Conservation (phyloP, 35 echinoderm and acorn worm genomes). For the Eucidaris tribuloides region DNA sequence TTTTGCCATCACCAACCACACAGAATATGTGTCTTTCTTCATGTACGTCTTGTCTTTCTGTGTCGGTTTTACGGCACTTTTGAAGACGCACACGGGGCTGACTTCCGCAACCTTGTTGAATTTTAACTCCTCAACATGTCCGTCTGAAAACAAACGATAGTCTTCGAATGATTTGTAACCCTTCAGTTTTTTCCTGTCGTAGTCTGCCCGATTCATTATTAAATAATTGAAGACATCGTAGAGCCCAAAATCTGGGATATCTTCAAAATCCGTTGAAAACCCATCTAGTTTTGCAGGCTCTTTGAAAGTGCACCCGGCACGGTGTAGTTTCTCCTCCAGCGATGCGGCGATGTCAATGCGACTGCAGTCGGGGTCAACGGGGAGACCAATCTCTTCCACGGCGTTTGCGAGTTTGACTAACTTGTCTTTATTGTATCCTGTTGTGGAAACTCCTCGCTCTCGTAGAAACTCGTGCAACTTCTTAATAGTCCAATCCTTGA, state of each 20-base stretch:
- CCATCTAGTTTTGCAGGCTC: neutral
- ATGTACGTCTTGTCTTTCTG: too few relatives aligned
- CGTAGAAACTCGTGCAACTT: neutral
- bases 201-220: neutral
- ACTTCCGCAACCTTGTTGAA: too few relatives aligned
- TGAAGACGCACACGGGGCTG: too few relatives aligned
- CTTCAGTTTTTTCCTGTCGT: neutral
- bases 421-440: neutral
- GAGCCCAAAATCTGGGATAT: neutral
- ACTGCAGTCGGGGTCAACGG: neutral
- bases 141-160: neutral
- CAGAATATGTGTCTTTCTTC: too few relatives aligned
- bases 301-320: neutral
- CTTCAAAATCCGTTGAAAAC: neutral
- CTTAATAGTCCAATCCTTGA: too few relatives aligned
- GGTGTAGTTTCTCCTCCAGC: neutral
- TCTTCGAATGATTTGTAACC: neutral
- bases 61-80: too few relatives aligned
- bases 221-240: slow-evolving; percentile 20
- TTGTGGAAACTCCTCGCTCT: neutral
- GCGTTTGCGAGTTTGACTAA: neutral
- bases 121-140: too few relatives aligned
- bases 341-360: neutral
- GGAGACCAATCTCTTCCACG: neutral
- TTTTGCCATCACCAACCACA: too few relatives aligned